Evolutionary conservation across 2,797 vertebrate species (phyloP).

Genomic region (Salarias fasciatus): DNA sequence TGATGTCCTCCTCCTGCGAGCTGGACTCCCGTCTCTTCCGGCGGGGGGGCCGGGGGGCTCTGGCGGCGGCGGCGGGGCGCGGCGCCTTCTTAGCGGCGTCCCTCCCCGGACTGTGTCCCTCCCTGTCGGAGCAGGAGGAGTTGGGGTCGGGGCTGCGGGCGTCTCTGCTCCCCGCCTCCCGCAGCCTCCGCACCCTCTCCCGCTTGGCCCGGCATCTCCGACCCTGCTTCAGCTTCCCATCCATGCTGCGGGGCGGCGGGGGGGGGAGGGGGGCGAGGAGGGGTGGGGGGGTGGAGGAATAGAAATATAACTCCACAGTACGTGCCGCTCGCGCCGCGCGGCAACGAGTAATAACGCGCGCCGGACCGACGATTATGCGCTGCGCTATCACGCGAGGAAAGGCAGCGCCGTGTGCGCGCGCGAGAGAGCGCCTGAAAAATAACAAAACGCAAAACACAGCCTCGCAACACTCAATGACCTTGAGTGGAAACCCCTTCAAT

Average conservation of each 20-base stretch:
- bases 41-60: constrained; percentile 87
- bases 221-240: constrained; percentile 92
- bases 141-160: constrained; percentile 87
- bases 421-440: constrained; percentile 57
- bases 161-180: constrained; percentile 87
- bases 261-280: constrained; percentile 6
- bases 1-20: constrained; percentile 96
- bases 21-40: constrained; percentile 93
- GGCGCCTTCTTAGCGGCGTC: constrained; percentile 84
- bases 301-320: constrained; percentile 63
- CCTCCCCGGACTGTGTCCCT: constrained; percentile 87
- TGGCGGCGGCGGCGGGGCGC: constrained; percentile 83
- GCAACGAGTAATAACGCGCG: constrained; percentile 69
- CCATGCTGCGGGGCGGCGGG: constrained; percentile 83
- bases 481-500: constrained; percentile 80
- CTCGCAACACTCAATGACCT: constrained; percentile 84
- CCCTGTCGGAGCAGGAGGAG: constrained; percentile 91
- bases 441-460: constrained; percentile 70
- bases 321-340: constrained; percentile 45
- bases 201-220: constrained; percentile 91
- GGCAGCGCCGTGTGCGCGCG: constrained; percentile 43
- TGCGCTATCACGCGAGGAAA: constrained; percentile 59
- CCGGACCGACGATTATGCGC: constrained; percentile 40
- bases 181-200: constrained; percentile 89
- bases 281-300: constrained; percentile 22